Conservation (phyloP, 2,888 invertebrate species). For the Ceraclea dissimilis region DNA sequence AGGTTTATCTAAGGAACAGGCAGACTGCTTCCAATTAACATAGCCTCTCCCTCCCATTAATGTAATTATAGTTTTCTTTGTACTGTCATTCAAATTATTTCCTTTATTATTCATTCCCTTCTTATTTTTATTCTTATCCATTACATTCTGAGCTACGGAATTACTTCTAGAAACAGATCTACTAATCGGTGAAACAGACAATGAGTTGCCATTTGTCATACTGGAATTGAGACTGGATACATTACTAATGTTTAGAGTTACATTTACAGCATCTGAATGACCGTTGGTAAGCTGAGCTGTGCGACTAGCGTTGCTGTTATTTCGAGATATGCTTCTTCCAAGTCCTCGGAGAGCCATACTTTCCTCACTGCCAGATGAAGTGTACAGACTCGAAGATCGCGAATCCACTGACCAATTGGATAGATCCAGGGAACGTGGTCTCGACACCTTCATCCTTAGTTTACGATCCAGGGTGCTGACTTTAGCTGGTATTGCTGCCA, state of each 20-base stretch:
- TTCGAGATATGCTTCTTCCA: slow-evolving; percentile 61
- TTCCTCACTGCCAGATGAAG: slow-evolving; percentile 81
- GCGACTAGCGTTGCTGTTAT: slow-evolving; percentile 69
- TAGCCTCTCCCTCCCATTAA: slow-evolving; percentile 86
- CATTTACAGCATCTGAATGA: slow-evolving; percentile 38
- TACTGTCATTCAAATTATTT: slow-evolving; percentile 30
- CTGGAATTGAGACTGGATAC: slow-evolving; percentile 40
- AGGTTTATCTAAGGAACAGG: slow-evolving; percentile 51
- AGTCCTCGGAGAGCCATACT: slow-evolving; percentile 58
- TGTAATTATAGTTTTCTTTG: slow-evolving; percentile 65
- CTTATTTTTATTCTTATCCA: slow-evolving; percentile 31
- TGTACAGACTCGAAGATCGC: slow-evolving; percentile 70
- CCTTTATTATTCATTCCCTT: slow-evolving; percentile 33
- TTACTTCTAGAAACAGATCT: slow-evolving; percentile 38
- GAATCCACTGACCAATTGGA: slow-evolving; percentile 87
- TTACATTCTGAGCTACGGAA: slow-evolving; percentile 29
- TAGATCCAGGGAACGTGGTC: slow-evolving; percentile 73
- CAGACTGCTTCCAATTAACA: slow-evolving; percentile 74
- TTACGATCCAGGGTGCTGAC: slow-evolving; percentile 76
- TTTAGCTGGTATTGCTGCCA: slow-evolving; percentile 75
- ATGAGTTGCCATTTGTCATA: slow-evolving; percentile 39
- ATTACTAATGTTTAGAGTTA: slow-evolving; percentile 45
- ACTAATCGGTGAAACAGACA: slow-evolving; percentile 30
- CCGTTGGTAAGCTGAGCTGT: slow-evolving; percentile 43
- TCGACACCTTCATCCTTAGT: slow-evolving; percentile 71